Conservation (phyloP, 2,113 vertebrate species). For the Heterotis niloticus region DNA sequence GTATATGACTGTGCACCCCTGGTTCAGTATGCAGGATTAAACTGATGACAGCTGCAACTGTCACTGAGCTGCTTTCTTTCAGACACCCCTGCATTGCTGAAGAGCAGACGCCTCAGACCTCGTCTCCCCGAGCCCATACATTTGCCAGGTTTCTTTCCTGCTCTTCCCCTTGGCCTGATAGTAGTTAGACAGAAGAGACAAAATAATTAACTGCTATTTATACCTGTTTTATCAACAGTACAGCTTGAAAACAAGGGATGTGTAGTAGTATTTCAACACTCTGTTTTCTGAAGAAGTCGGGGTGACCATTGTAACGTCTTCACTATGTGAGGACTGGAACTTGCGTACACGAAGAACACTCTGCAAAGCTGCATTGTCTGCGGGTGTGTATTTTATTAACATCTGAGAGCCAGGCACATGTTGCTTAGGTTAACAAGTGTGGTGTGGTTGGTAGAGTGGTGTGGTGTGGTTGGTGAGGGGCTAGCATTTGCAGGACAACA, state of each 20-base stretch:
- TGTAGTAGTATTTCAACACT: neutral
- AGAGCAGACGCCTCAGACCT: no score
- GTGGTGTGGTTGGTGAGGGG: neutral
- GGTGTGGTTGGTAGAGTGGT: no score
- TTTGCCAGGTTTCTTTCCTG: neutral
- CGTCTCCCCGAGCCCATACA: no score
- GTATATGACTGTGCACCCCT: no score
- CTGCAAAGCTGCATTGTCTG: neutral
- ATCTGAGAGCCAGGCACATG: no score
- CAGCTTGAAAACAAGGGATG: neutral
- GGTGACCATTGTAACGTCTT: neutral
- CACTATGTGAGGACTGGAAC: neutral
- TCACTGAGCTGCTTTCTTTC: slow-evolving; percentile 3
- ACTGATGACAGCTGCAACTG: neutral
- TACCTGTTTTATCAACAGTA: neutral
- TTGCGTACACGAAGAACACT: neutral
- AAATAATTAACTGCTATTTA: neutral
- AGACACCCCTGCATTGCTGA: neutral
- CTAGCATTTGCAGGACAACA: no score
- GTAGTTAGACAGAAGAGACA: no score
- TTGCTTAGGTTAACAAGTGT: no score
- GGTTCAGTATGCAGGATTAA: neutral
- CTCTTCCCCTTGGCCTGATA: neutral
- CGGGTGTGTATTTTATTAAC: no score
- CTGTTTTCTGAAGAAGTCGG: neutral